phyloP scores from a whole-genome alignment of 2,113 vertebrate genomes.

The Hiodon tergisus region DNA sequence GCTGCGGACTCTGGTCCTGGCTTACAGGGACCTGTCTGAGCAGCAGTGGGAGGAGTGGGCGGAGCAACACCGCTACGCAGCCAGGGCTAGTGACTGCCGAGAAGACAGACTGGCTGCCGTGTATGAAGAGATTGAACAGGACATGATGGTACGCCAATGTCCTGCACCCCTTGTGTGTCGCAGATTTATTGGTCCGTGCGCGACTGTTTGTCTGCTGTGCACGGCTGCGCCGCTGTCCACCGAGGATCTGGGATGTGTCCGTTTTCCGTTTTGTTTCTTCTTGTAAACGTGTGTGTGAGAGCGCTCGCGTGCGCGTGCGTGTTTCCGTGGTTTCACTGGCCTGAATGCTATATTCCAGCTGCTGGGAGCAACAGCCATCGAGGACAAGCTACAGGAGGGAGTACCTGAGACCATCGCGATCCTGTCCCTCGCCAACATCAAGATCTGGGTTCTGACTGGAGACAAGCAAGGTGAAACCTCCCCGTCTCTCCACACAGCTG shows the following conservation, averaged over 20 bases:
- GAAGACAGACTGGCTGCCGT: constrained; percentile 76
- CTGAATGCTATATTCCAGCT: constrained; percentile 49
- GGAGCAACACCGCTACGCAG: constrained; percentile 60
- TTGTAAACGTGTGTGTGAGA: not conserved
- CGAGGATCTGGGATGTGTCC: not conserved
- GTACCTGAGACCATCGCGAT: constrained; percentile 88
- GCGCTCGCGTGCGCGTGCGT: constrained; percentile 4
- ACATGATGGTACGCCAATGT: constrained; percentile 74
- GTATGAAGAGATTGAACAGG: constrained; percentile 85
- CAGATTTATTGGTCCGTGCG: not conserved
- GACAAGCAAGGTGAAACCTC: constrained; percentile 83
- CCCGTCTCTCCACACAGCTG: too few species aligned
- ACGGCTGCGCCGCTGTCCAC: not conserved
- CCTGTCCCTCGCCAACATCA: constrained; percentile 86
- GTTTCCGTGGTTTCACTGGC: not conserved
- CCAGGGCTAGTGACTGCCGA: constrained; percentile 60
- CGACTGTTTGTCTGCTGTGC: constrained; percentile 39
- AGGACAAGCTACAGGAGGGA: constrained; percentile 89
- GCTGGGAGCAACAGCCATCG: constrained; percentile 86
- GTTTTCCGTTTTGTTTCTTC: constrained; percentile 28
- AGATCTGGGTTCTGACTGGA: constrained; percentile 92
- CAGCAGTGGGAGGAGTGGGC: constrained; percentile 78
- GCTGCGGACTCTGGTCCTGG: constrained; percentile 78
- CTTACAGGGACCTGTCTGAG: constrained; percentile 83
- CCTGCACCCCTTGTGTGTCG: not conserved